Evolutionary conservation across 2,113 vertebrate species (phyloP), one percentile per base, ranked within the genome.

Genomic region (Ctenomys sociabilis): DNA sequence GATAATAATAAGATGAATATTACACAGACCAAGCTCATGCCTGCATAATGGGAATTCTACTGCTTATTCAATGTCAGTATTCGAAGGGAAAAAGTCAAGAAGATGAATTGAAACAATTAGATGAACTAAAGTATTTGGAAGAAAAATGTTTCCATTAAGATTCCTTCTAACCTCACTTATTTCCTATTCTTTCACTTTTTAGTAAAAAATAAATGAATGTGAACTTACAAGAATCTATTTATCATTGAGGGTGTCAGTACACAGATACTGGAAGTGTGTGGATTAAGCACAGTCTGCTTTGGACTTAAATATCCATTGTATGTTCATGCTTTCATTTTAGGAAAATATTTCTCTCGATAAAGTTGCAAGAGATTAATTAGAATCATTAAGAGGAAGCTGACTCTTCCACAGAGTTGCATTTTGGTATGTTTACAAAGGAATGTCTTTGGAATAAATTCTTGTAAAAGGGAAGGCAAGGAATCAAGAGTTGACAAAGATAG

Each of bases 91-190:
- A 72, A 96, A 96, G 72, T 95, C 37, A 97, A 95, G 97, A 98
- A 93, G 93, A 98, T 57, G 94, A 98, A 95, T 95, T 28, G 61
- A 97, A 97, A 96, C 83, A 97, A 97, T 96, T 93, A 97, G 94
- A 90, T 94, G 81, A 97, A 43, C 26, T 37, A 88, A 98, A 98
- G 94, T 90, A 90, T 97, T 98, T 95, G 80, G 59, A 94, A 78
- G 96, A 96, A 95, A 96, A 96, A 96, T 32, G 3, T 85, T 97
- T 32, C 64, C 90, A 73, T 49, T 98, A 80, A 78, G 17, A 96
- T 77, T 66, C 75, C 90, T 96, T 84, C 57, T 93, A 94, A 93
- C 28, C 35, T 49, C 87, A 86, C 77, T 66, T 90, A 45, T 94
- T 97, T 94, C 17, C 45, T 80, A 7, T 64, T 26, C 64, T 92